phyloP scores from a whole-genome alignment of 2,888 invertebrate genomes.

The Dione juno region DNA sequence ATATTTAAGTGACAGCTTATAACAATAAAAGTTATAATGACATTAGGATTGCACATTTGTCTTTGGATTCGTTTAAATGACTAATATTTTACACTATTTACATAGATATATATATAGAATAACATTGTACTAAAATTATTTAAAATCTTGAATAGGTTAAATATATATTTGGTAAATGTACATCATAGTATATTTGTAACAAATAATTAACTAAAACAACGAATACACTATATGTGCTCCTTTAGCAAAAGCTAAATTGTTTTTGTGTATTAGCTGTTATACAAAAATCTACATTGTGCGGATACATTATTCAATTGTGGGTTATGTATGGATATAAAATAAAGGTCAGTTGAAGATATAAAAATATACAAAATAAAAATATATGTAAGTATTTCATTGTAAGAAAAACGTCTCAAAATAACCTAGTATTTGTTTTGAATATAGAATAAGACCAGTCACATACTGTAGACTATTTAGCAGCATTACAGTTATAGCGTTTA shows the following conservation, averaged over 20 bases:
- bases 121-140: slow-evolving; percentile 52
- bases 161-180: slow-evolving; percentile 42
- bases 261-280: slow-evolving; percentile 6
- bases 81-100: slow-evolving; percentile 56
- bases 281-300: slow-evolving; percentile 14
- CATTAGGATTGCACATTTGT: slow-evolving; percentile 76
- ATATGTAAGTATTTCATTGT: not conserved
- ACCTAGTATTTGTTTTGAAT: not conserved
- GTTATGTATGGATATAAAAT: not conserved
- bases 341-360: not conserved
- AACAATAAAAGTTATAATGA: slow-evolving; percentile 64
- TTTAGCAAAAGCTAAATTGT: not conserved
- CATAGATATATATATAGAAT: slow-evolving; percentile 46
- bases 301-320: not conserved
- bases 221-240: slow-evolving; percentile 20
- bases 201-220: slow-evolving; percentile 39
- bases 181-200: slow-evolving; percentile 42
- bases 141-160: slow-evolving; percentile 51
- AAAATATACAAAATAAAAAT: not conserved
- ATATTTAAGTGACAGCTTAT: slow-evolving; percentile 76
- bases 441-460: not conserved
- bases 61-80: slow-evolving; percentile 72
- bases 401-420: not conserved
- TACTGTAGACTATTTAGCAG: slow-evolving; percentile 2
- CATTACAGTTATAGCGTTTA: not conserved